These are phyloP conservation scores for Loxodonta africana DNA, from an alignment of 2,113 vertebrate genomes.

Conservation along the genomic window DNA sequence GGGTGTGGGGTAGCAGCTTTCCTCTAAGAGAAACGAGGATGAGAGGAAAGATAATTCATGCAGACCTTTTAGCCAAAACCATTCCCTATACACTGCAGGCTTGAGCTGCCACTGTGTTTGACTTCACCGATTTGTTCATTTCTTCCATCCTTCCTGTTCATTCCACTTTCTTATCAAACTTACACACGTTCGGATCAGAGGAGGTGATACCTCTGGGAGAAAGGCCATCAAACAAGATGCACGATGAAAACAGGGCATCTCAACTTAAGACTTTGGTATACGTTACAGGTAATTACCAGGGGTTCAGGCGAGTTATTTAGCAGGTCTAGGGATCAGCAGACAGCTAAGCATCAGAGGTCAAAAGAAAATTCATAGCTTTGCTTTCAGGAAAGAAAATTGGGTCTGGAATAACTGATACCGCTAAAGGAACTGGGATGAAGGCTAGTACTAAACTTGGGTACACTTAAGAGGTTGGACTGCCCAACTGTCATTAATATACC, in stretches of 20 bases:
- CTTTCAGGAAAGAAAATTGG: constrained; percentile 3
- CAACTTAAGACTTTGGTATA: not conserved
- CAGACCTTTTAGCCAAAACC: not conserved
- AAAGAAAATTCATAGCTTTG: not conserved
- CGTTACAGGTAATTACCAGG: not conserved
- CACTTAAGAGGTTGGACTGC: not conserved
- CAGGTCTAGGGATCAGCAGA: not conserved
- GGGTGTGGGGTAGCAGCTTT: not conserved
- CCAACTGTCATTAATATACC: not conserved
- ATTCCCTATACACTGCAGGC: fast-evolving
- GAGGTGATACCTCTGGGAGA: not conserved
- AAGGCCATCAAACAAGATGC: not conserved
- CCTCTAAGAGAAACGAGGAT: not conserved
- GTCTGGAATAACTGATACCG: constrained; percentile 33
- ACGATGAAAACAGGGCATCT: not conserved
- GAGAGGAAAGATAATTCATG: not conserved
- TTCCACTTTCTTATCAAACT: not conserved
- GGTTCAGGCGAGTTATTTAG: not conserved
- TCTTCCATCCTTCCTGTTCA: not conserved
- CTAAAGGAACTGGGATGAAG: not conserved
- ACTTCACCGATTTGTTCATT: not conserved
- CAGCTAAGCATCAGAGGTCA: not conserved
- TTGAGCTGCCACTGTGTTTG: not conserved
- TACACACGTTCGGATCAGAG: fast-evolving
- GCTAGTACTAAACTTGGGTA: constrained; percentile 29